Evolutionary conservation across 2,113 vertebrate genomes (phyloP), one percentile per base, ranked within the genome.

Genomic region (Ailurus styani): DNA sequence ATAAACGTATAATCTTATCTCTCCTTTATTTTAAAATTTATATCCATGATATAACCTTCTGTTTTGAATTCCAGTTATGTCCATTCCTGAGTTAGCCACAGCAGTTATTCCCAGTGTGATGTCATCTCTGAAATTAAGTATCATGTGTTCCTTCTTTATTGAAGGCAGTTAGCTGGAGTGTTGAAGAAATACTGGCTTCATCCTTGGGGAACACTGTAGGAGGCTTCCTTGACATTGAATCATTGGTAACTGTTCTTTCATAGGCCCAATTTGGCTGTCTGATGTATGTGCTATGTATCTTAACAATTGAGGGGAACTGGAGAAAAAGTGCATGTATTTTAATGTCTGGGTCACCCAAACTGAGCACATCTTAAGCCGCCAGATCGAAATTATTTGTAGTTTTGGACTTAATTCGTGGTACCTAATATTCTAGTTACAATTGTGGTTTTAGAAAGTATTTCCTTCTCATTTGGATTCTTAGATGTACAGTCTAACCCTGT

Each of bases 241-340:
- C 97, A 98, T 97, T 97, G 93, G 96, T 91, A 94, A 95, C 97
- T 93, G 82, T 97, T 98, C 92, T 96, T 98, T 97, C 96, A 97
- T 95, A 96, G 92, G 92, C 90, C 97, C 97, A 97, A 90, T 97
- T 98, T 98, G 94, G 87, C 85, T 95, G 87, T 96, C 96, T 98
- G 97, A 97, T 98, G 97, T 98, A 97, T 98, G 95, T 94, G 90
- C 75, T 86, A 81, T 91, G 75, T 97, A 91, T 97, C 96, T 93
- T 82, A 92, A 87, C 89, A 97, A 89, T 45, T 62, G 87, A 96
- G 55, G 57, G 12, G 40, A 84, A 81, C 93, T 77, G n/a, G 86
- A 91, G 42, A 83, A 95, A 97, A 95, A 84, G 78, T 75, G 4
- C 50, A 66, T 90, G 66, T 50, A 75, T 97, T 96, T 94, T 94